Base-by-base conservation (phyloP, 2,797 vertebrate genomes). In the Pristis pectinata region DNA sequence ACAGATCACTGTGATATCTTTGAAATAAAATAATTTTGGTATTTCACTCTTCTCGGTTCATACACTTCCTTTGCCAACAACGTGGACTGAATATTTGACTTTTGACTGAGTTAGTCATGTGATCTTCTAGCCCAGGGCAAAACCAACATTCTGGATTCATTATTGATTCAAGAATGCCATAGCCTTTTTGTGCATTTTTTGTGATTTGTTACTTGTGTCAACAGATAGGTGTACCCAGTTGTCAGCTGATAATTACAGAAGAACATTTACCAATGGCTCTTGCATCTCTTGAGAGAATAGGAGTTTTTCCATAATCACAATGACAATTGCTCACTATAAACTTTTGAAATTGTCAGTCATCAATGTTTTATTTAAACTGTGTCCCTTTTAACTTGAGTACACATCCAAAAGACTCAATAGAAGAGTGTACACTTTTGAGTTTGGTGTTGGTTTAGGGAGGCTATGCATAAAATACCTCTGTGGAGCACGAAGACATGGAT, bases 261-360 rank as follows among this genome's bases (percentile, higher is more conserved):
- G 15, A 67, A 94, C 92, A 94, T 94, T 94, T 76, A 72, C 72
- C 91, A 93, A 93, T 64, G 93, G 64, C 41, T 93, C 91, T 93
- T 70, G n/a, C 22, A 67, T 44, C 64, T 49, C 67, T 67, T 72
- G 41, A 17, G 22, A 70, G 6, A 93, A 93, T n/a, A 72, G 37
- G 44, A 93, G 24, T 93, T 49, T 85, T 93, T 49, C 24, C 27
- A 76, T 94, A 74, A 94, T 93, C 30, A 44, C 67, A 94, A 94
- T 74, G 49, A 72, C 41, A 94, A 76, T 59, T 67, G 91, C 64
- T 41, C 91, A 72, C 89, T 17, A 19, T 92, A 41, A 92, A 61
- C n/a, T 34, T 61, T 72, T 41, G 91, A 70, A 93, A 44, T 91
- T 49, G 64, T 93, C 91, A 70, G 91, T 76, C 67, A 53, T 41